phyloP scores from a whole-genome alignment of 1,140 invertebrate genomes.

The Drosophila pallidifrons region DNA sequence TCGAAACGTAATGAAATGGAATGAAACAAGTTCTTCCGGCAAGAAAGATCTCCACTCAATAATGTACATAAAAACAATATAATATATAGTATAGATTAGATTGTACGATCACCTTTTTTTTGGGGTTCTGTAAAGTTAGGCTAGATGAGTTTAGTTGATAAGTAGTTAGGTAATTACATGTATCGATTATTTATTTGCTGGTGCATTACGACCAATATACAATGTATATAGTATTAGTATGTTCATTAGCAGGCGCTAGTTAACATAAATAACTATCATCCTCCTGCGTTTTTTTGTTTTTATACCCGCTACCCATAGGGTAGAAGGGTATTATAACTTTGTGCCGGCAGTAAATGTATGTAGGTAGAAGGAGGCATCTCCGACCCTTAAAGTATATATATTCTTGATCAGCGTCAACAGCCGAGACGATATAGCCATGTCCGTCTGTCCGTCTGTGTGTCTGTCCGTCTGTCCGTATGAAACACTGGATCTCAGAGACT shows the following conservation, averaged over 20 bases:
- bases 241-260: conserved; percentile 32
- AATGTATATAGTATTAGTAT: neutral
- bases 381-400: too few species aligned
- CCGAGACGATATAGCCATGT: too few species aligned
- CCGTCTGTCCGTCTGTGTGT: too few species aligned
- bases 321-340: too few species aligned
- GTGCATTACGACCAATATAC: conserved; percentile 15
- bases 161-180: conserved; percentile 14
- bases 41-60: neutral
- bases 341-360: too few species aligned
- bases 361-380: too few species aligned
- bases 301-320: too few species aligned
- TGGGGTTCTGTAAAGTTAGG: conserved; percentile 22
- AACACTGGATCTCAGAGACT: too few species aligned
- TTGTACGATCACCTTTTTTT: conserved; percentile 11
- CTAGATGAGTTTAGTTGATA: conserved; percentile 30
- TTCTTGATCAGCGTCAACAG: too few species aligned
- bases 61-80: conserved; percentile 8
- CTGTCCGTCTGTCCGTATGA: too few species aligned
- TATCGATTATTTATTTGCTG: conserved; percentile 3
- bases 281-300: conserved; percentile 12
- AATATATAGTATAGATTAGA: neutral
- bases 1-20: conserved; percentile 3
- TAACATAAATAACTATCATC: conserved; percentile 19
- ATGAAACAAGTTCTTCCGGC: conserved; percentile 5